These are phyloP conservation scores for Sminthurinus signatus DNA, from an alignment of 1,140 invertebrate species.

Conservation along the genomic window DNA sequence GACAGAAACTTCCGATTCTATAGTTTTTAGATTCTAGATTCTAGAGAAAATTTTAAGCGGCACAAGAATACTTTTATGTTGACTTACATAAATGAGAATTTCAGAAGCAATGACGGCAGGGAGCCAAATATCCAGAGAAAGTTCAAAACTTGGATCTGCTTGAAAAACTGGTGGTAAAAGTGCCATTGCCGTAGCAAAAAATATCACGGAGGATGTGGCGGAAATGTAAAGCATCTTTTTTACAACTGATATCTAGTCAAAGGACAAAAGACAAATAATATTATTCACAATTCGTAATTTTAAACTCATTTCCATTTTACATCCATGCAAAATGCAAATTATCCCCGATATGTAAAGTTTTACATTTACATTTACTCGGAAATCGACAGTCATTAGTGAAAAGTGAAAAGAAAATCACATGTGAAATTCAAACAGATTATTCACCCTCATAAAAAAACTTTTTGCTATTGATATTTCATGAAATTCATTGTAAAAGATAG, in stretches of 20 bases:
- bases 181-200: slow-evolving; percentile 1
- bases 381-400: too few relatives aligned
- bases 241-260: slow-evolving; percentile 2
- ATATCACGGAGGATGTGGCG: background rate
- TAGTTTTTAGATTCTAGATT: background rate
- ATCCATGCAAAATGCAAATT: background rate
- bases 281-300: too few relatives aligned
- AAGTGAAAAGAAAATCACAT: background rate
- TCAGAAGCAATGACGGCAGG: slow-evolving; percentile 1
- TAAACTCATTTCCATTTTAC: background rate
- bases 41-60: too few relatives aligned
- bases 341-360: background rate
- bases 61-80: background rate
- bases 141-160: background rate
- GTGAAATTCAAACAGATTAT: background rate
- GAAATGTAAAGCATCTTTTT: slow-evolving; percentile 9
- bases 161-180: background rate
- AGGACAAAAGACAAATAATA: background rate
- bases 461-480: background rate
- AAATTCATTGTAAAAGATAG: background rate
- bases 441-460: background rate
- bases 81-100: slow-evolving; percentile 1
- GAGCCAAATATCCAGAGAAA: slow-evolving; percentile 6
- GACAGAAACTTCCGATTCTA: background rate
- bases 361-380: background rate